Base-by-base conservation (phyloP, 2,888 invertebrate genomes). In the Cosmia pyralina region DNA sequence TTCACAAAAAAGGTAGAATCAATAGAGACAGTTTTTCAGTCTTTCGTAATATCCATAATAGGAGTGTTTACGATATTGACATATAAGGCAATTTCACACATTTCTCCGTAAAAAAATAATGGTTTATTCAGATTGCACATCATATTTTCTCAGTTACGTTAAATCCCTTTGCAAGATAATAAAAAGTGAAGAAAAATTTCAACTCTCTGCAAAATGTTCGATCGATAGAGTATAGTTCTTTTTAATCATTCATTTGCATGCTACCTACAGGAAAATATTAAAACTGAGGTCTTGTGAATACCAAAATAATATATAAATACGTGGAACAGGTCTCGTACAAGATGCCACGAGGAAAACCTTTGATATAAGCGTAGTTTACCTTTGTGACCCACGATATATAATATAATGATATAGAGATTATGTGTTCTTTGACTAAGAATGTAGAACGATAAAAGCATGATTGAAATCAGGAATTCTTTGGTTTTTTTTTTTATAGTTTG, bases 331-430 rank as follows among this genome's bases (percentile, higher is more conserved):
- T 52, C 50, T 68, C 1, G 4, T 22, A 28, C 28, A 65, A n/a
- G 55, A 55, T 62, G 22, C n/a, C 7, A 41, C 7, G n/a, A 79
- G 80, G 69, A 78, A 73, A 69, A 74, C 13, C 17, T 19, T 60
- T 34, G 22, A 52, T 62, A 59, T 38, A 13, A 28, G 11, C 7
- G n/a, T 28, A 44, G 44, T 59, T 78, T 59, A 65, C 64, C 60
- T 62, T 62, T 57, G 4, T 34, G 0, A 15, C 15, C 13, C 10
- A 13, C 4, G 7, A 22, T 4, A 5, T 28, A n/a, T n/a, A n/a
- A n/a, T n/a, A n/a, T 55, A n/a, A 44, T 0, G 38, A 64, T 17
- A 2, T 6, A 6, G 15, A 22, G 38, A 55, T 28, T 1, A 28
- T 15, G 22, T 53, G 1, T 46, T 60, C 17, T 48, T 71, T 59